Conservation (phyloP, 1,140 invertebrate genomes). For the Metopolophium dirhodum region DNA sequence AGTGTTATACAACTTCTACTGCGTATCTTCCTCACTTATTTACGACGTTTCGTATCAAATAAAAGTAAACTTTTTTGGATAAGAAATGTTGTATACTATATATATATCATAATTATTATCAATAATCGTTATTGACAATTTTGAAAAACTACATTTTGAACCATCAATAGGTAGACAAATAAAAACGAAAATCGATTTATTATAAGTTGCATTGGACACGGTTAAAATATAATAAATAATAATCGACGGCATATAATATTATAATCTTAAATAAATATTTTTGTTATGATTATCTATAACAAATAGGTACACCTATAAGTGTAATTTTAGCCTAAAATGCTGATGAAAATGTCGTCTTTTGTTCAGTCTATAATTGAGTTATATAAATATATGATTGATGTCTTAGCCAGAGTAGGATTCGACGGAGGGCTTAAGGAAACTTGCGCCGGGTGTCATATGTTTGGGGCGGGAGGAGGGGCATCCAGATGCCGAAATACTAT, state of each 20-base stretch:
- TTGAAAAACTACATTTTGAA: neutral
- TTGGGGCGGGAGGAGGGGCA: no score
- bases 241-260: neutral
- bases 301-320: neutral
- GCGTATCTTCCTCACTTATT: neutral
- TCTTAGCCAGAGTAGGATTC: neutral
- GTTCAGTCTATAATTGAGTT: neutral
- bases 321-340: neutral
- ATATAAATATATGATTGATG: neutral
- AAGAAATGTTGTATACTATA: no score
- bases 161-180: neutral
- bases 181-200: neutral
- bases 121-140: neutral
- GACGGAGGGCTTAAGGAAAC: no score
- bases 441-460: no score
- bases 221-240: neutral
- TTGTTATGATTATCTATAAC: neutral
- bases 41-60: neutral
- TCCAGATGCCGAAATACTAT: no score
- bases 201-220: neutral
- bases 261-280: neutral
- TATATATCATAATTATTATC: no score
- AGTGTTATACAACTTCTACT: neutral
- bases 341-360: neutral
- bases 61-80: no score